These are phyloP conservation scores for Hydroisotoma schaefferi DNA, from an alignment of 2,888 invertebrate genomes.

Conservation along the genomic window DNA sequence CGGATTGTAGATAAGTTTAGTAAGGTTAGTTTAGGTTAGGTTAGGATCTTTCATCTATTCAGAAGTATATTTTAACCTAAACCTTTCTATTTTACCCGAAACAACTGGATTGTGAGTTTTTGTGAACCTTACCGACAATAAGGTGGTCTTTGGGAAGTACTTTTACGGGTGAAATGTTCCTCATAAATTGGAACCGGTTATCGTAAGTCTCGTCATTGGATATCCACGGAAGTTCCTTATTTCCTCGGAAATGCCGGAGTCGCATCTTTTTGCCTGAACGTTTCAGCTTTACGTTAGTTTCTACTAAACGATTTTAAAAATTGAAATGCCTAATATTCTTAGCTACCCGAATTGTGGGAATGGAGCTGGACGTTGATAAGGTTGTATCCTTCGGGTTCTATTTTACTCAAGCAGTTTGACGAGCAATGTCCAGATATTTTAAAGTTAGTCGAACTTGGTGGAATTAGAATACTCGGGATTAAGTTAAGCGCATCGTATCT, in stretches of 20 bases:
- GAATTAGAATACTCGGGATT: too few relatives aligned
- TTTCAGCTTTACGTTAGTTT: background rate
- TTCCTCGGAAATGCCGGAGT: constrained; percentile 10
- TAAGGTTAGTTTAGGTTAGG: too few relatives aligned
- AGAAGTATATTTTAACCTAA: too few relatives aligned
- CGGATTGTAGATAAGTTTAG: too few relatives aligned
- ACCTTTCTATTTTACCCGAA: too few relatives aligned
- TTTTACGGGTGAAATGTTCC: background rate
- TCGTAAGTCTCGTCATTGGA: constrained; percentile 9
- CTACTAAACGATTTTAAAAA: background rate
- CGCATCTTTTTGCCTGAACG: constrained; percentile 8
- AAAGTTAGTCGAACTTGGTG: constrained; percentile 3
- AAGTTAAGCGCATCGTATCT: too few relatives aligned
- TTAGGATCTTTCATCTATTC: too few relatives aligned
- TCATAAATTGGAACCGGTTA: constrained; percentile 1
- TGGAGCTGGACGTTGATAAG: constrained; percentile 1
- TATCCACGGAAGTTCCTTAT: constrained; percentile 14
- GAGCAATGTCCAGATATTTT: background rate
- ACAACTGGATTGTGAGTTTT: too few relatives aligned
- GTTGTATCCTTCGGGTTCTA: background rate
- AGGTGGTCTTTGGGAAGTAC: constrained; percentile 5
- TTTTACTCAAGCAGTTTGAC: background rate
- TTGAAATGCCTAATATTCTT: background rate
- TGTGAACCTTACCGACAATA: background rate
- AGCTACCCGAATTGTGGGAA: constrained; percentile 6